phyloP scores from a whole-genome alignment of 2,888 invertebrate species.

The Stenodera caucasica region DNA sequence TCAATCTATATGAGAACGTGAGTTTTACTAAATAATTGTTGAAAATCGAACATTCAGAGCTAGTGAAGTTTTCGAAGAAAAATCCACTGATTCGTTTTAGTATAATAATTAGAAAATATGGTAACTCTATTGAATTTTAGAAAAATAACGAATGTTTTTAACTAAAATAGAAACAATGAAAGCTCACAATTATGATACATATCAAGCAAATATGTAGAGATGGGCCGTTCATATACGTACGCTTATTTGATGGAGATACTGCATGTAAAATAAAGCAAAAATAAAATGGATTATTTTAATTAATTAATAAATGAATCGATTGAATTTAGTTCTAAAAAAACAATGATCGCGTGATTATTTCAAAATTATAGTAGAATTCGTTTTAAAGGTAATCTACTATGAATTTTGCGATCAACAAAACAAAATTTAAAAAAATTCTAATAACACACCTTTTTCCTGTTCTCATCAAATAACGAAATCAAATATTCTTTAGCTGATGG shows the following conservation, averaged over 20 bases:
- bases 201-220: not conserved
- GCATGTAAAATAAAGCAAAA: slow-evolving; percentile 37
- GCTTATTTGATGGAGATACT: slow-evolving; percentile 64
- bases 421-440: not conserved
- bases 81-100: too few relatives aligned
- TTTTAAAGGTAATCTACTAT: too few relatives aligned
- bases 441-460: slow-evolving; percentile 78
- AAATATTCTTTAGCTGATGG: slow-evolving; percentile 90
- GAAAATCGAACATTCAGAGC: too few relatives aligned
- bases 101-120: too few relatives aligned
- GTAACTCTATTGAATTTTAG: not conserved
- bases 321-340: slow-evolving; percentile 9
- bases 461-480: slow-evolving; percentile 87
- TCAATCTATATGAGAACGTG: too few relatives aligned
- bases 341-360: not conserved
- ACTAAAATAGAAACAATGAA: not conserved
- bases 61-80: too few relatives aligned
- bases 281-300: slow-evolving; percentile 24
- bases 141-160: not conserved
- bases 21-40: too few relatives aligned
- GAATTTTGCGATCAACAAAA: too few relatives aligned
- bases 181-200: slow-evolving; percentile 1
- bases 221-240: slow-evolving; percentile 49
- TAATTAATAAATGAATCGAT: slow-evolving; percentile 19
- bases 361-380: too few relatives aligned